These are phyloP conservation scores for Nezara viridula DNA, from an alignment of 2,888 invertebrate species.

Conservation along the genomic window DNA sequence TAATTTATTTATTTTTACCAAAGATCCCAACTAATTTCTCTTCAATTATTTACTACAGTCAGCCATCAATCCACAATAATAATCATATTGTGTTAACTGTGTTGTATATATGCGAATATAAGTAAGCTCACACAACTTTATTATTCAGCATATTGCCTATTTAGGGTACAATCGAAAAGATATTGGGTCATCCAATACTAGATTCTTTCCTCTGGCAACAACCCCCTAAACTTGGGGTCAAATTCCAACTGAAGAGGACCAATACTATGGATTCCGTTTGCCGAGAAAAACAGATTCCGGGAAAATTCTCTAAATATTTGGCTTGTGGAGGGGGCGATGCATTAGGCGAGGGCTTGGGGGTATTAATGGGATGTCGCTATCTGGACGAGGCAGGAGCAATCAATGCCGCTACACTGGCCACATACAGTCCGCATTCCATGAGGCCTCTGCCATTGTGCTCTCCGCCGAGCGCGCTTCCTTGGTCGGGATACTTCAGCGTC, in stretches of 20 bases:
- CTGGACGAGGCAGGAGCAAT: conserved; percentile 16
- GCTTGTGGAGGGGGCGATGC: neutral
- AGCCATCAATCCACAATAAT: no score
- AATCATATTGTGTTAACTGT: no score
- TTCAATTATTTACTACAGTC: no score
- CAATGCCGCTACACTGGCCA: neutral
- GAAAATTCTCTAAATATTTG: conserved; percentile 9
- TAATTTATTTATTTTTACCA: no score
- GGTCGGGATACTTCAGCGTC: neutral
- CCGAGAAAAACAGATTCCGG: neutral
- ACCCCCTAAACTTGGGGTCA: neutral
- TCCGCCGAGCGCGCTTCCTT: neutral
- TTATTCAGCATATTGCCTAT: neutral
- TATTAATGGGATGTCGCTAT: conserved; percentile 21
- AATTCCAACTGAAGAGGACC: neutral
- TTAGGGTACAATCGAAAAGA: neutral
- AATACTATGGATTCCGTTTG: neutral
- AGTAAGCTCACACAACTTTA: fast-evolving
- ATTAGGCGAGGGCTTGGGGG: neutral
- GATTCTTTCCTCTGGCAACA: neutral
- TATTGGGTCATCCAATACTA: neutral
- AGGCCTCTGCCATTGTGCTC: neutral
- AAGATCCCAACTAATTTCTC: no score
- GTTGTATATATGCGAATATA: neutral
- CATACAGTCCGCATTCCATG: conserved; percentile 5